Evolutionary conservation across 2,888 invertebrate species (phyloP).

Genomic region (Dynastes grantii): DNA sequence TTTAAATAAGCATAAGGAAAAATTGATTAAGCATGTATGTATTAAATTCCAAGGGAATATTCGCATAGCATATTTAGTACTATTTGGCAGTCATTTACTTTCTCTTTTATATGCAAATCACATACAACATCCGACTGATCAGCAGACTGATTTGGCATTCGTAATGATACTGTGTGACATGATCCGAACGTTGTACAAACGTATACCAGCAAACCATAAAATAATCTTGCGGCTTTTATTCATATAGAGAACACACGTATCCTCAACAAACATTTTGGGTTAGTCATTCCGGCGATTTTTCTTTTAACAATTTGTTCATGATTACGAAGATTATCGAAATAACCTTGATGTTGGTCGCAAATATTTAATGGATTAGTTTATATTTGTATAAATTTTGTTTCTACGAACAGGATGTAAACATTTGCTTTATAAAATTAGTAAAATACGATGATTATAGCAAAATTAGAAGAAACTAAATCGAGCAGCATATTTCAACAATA

Average conservation of each 20-base stretch:
- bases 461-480: too few relatives aligned
- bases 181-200: conserved; percentile 8
- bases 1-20: not conserved
- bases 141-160: conserved; percentile 36
- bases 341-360: not conserved
- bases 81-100: conserved; percentile 24
- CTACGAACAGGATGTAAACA: not conserved
- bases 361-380: not conserved
- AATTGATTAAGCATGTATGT: not conserved
- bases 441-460: not conserved
- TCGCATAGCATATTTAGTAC: conserved; percentile 17
- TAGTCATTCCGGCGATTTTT: not conserved
- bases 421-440: not conserved
- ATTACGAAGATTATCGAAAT: conserved; percentile 9
- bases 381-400: not conserved
- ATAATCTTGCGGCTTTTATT: conserved; percentile 1
- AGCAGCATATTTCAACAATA: too few relatives aligned
- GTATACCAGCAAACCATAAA: not conserved
- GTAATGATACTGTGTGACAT: conserved; percentile 19
- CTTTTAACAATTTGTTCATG: not conserved
- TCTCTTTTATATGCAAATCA: conserved; percentile 36
- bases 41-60: conserved; percentile 26
- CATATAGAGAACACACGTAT: not conserved
- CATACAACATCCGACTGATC: conserved; percentile 40
- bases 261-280: too few relatives aligned